Evolutionary conservation across 2,113 vertebrate genomes (phyloP).

Genomic region (Lethenteron reissneri): DNA sequence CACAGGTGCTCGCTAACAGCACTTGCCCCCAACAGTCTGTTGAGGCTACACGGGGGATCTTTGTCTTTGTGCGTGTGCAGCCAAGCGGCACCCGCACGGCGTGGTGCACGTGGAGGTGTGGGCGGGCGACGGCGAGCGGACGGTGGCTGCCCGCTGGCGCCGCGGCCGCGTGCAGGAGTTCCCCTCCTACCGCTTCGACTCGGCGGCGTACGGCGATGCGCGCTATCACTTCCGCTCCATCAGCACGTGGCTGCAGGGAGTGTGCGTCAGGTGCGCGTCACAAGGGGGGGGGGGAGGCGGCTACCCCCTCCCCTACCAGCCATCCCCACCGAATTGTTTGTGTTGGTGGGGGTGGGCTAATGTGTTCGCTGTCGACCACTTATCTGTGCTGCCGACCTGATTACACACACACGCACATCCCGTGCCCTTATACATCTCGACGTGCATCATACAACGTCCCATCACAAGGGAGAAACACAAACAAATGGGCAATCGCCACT

Average conservation of each 20-base stretch:
- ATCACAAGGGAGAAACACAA: no score
- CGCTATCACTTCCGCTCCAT: conserved; percentile 14
- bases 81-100: conserved; percentile 10
- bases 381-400: no score
- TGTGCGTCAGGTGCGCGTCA: conserved; percentile 9
- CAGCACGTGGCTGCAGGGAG: conserved; percentile 9
- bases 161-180: conserved; percentile 9
- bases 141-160: conserved; percentile 11
- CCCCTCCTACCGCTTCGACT: conserved; percentile 12
- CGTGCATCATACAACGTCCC: no score
- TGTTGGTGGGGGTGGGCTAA: no score
- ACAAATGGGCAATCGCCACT: no score
- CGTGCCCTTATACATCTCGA: no score
- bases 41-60: neutral
- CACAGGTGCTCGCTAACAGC: neutral
- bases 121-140: conserved; percentile 11
- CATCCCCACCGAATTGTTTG: no score
- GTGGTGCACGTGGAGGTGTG: conserved; percentile 14
- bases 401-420: no score
- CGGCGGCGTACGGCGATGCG: conserved; percentile 9
- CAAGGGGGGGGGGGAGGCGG: no score
- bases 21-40: neutral
- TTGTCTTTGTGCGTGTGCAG: conserved; percentile 4
- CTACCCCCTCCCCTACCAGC: no score
- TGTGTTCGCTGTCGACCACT: no score